Base-by-base conservation (phyloP, 2,888 invertebrate genomes). In the Sussaba pulchella region DNA sequence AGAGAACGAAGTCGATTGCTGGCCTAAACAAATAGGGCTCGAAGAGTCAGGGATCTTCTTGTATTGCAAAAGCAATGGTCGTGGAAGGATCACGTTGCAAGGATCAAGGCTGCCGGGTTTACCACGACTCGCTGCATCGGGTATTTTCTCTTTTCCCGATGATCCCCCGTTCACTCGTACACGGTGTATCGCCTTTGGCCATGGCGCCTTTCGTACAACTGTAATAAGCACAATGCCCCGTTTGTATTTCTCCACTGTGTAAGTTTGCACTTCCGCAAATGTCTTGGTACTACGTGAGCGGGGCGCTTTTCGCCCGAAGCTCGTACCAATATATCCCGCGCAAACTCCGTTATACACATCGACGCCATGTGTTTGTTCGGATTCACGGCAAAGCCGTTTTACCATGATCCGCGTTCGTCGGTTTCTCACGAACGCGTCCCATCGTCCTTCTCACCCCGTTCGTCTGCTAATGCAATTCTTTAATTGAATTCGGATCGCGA, bases 401-500 rank as follows among this genome's bases (percentile, higher is more conserved):
- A 24, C 67, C 67, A 57, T 31, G 70, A 57, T 70, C 31, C 69
- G 10, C 0, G n/a, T n/a, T n/a, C 43, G 5, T 5, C 8, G 10
- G 10, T 43, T 43, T 43, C 43, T 43, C n/a, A 43, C 17, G 14
- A 6, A 17, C 36, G 12, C 9, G 12, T 24, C 14, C 36, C 64
- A 19, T 31, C 31, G 31, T 6, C 31, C 31, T 31, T 6, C 31
- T 6, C 31, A 31, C 31, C 31, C 6, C 31, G 39, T 74, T 83
- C 64, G 81, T 81, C 78, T 81, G 78, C 81, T 84, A 86, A 86
- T 85, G 83, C 85, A 86, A 85, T 86, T 84, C 83, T 81, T 87
- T 85, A 87, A 87, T 87, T 87, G 80, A 85, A 85, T 85, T 83
- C 52, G 47, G 66, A 71, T 71, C 52, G 17, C 39, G 36, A 47